These are phyloP conservation scores for Polia nebulosa DNA, from an alignment of 2,888 invertebrate genomes.

Conservation along the genomic window DNA sequence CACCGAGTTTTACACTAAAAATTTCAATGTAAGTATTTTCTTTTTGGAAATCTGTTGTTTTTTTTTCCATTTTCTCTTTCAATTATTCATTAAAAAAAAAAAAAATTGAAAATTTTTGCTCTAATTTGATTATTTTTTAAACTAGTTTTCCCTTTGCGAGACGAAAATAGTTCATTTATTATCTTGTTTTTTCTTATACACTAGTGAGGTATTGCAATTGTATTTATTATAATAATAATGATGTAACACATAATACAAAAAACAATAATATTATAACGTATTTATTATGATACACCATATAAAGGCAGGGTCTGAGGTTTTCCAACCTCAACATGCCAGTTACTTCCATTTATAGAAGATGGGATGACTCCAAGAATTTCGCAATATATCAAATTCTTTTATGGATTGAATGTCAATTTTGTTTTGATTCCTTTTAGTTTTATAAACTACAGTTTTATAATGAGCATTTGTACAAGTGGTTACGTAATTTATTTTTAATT, in stretches of 20 bases:
- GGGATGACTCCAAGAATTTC: conserved; percentile 36
- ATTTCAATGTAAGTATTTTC: too few species aligned
- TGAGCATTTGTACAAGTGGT: background rate
- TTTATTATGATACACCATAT: conserved; percentile 20
- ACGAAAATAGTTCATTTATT: too few species aligned
- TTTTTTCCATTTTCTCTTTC: too few species aligned
- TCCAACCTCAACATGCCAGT: conserved; percentile 17
- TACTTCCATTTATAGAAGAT: conserved; percentile 35
- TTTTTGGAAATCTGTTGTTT: too few species aligned
- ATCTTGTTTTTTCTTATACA: too few species aligned
- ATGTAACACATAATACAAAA: conserved; percentile 18
- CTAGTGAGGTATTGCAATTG: conserved; percentile 1
- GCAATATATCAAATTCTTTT: conserved; percentile 39
- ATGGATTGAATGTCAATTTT: conserved; percentile 47
- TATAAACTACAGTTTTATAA: background rate
- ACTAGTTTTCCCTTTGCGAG: too few species aligned
- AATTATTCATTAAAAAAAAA: too few species aligned
- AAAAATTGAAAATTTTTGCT: too few species aligned
- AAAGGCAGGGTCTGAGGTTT: conserved; percentile 23
- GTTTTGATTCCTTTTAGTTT: conserved; percentile 34
- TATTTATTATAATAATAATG: conserved; percentile 18
- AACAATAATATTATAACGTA: conserved; percentile 4
- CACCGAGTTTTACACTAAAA: too few species aligned
- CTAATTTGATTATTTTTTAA: too few species aligned
- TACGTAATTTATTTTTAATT: background rate